Evolutionary conservation across 1,140 invertebrate species (phyloP).

Genomic region (Hypsibius dujardini): DNA sequence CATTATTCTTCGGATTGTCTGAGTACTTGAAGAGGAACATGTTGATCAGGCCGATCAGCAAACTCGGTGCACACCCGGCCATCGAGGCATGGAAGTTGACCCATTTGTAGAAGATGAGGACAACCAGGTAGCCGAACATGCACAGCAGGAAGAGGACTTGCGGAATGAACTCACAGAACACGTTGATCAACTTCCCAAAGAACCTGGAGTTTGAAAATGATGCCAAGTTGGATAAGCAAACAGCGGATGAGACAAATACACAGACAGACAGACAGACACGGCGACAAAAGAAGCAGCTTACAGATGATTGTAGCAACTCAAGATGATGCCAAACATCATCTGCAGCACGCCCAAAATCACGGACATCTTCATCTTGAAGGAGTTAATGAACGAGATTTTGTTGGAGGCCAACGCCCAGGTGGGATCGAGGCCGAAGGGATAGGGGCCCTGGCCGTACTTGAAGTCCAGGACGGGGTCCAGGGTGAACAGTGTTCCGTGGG

Average conservation of each 20-base stretch:
- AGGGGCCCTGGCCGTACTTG: slow-evolving; percentile 29
- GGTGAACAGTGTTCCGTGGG: no score
- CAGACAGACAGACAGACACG: no score
- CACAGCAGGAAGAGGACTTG: slow-evolving; percentile 71
- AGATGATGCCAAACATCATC: slow-evolving; percentile 84
- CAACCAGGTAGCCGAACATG: slow-evolving; percentile 81
- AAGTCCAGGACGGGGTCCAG: slow-evolving; percentile 22
- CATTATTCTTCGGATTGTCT: slow-evolving; percentile 25
- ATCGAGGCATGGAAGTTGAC: slow-evolving; percentile 43
- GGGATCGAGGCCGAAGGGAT: slow-evolving; percentile 34
- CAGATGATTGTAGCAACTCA: slow-evolving; percentile 75
- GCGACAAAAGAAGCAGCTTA: slow-evolving; percentile 39
- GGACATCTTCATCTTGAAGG: slow-evolving; percentile 96
- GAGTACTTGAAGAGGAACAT: slow-evolving; percentile 43
- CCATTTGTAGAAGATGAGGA: slow-evolving; percentile 80
- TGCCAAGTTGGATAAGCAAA: no score
- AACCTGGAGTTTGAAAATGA: no score
- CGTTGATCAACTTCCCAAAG: slow-evolving; percentile 56
- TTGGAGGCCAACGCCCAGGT: slow-evolving; percentile 60
- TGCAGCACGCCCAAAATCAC: slow-evolving; percentile 86
- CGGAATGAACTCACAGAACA: slow-evolving; percentile 78
- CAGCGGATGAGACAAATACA: no score
- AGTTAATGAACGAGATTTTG: slow-evolving; percentile 92
- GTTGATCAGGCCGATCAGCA: slow-evolving; percentile 46
- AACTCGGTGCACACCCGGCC: slow-evolving; percentile 40